These are phyloP conservation scores for Gavialis gangeticus DNA, from an alignment of 2,113 vertebrate species.

Conservation along the genomic window DNA sequence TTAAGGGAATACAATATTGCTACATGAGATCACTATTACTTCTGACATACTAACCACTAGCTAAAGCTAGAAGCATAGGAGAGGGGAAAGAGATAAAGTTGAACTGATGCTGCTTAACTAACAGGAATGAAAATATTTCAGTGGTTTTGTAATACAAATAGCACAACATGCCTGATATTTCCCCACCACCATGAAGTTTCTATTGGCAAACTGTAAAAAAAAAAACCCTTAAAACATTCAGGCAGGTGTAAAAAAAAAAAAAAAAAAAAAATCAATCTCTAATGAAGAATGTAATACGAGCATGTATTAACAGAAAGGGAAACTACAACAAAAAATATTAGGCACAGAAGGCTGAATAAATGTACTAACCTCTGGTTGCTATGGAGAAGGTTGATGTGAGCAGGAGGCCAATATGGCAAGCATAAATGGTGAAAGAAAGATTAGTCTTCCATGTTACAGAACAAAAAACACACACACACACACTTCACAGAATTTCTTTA, in stretches of 20 bases:
- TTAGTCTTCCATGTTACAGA: neutral
- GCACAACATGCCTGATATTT: neutral
- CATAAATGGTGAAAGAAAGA: slow-evolving; percentile 1
- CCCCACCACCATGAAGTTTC: neutral
- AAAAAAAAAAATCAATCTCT: neutral
- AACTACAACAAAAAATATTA: neutral
- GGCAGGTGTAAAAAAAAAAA: neutral
- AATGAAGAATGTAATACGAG: neutral
- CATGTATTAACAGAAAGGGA: neutral
- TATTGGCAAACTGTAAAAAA: neutral
- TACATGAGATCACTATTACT: neutral
- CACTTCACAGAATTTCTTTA: neutral
- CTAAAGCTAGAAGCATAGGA: neutral
- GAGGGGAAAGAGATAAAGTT: neutral
- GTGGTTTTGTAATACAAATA: neutral
- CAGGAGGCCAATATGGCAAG: slow-evolving; percentile 42
- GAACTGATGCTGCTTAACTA: no score
- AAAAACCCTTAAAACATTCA: neutral
- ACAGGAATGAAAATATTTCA: neutral
- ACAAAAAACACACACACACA: neutral
- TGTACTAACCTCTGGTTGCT: slow-evolving; percentile 60
- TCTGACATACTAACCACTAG: neutral
- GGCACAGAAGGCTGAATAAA: slow-evolving; percentile 33
- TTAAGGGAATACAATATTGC: neutral
- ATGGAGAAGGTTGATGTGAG: slow-evolving; percentile 56